A percentile compares a stretch with the other conserved stretches of the same genome.
Conservation (phyloP, 2,113 vertebrate genomes). For the Urocolius indicus region DNA sequence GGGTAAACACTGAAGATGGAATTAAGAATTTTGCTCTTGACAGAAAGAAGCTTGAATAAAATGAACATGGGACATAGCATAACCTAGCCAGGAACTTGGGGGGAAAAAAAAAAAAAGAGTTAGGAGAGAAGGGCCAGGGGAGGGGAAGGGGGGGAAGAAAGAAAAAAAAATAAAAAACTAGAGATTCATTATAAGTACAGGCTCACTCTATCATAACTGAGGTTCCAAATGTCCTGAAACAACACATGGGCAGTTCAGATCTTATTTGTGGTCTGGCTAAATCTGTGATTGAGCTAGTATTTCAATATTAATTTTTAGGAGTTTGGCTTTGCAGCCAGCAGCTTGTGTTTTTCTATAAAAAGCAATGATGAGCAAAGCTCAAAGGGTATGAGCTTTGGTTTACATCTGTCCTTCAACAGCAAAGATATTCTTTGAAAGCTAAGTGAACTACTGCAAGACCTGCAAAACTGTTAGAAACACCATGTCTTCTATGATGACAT, state of each 20-base stretch:
- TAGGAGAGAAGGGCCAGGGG: not conserved
- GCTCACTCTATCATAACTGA: not conserved
- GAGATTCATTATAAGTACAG: not conserved
- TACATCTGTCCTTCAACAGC: not conserved
- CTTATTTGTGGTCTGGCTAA: not conserved
- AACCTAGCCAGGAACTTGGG: not conserved
- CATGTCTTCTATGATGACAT: not conserved
- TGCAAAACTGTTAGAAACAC: not conserved
- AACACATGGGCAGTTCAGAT: not conserved
- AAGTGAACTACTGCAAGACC: not conserved
- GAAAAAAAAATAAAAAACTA: not conserved
- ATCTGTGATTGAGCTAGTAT: not conserved
- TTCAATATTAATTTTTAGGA: not conserved
- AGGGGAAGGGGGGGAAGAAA: no score
- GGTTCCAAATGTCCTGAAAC: not conserved
- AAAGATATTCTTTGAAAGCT: not conserved
- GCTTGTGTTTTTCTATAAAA: not conserved
- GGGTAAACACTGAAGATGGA: slow-evolving; percentile 64
- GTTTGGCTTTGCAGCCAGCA: not conserved
- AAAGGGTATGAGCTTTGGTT: not conserved
- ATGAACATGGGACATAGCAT: not conserved
- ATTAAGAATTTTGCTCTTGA: slow-evolving; percentile 61
- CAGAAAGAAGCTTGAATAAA: slow-evolving; percentile 53
- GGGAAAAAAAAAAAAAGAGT: not conserved
- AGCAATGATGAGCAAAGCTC: not conserved